Evolutionary conservation across 1,140 invertebrate species (phyloP).

Genomic region (Listronotus oregonensis): DNA sequence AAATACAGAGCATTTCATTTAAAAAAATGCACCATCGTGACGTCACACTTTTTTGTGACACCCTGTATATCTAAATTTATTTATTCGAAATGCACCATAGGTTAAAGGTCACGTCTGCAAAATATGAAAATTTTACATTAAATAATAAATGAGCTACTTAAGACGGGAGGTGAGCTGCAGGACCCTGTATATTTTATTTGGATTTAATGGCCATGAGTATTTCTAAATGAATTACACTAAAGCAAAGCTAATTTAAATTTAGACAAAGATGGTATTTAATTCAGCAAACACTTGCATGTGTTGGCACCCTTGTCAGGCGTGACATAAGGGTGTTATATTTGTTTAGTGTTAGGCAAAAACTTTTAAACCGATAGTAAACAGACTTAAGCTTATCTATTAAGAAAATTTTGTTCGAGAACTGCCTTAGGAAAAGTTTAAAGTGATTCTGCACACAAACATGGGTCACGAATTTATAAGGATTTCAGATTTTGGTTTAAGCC

Average conservation of each 20-base stretch:
- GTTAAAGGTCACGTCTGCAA: too few relatives aligned
- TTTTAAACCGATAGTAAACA: slow-evolving; percentile 33
- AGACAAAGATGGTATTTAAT: slow-evolving; percentile 31
- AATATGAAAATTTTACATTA: too few relatives aligned
- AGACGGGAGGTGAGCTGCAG: too few relatives aligned
- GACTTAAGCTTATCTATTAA: slow-evolving; percentile 35
- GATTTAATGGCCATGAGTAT: too few relatives aligned
- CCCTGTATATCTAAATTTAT: too few relatives aligned
- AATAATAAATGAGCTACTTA: too few relatives aligned
- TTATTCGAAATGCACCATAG: too few relatives aligned
- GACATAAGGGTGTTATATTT: slow-evolving; percentile 28
- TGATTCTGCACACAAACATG: slow-evolving; percentile 22
- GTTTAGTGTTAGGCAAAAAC: slow-evolving; percentile 15
- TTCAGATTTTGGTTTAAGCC: background rate
- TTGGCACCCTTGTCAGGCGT: slow-evolving; percentile 17
- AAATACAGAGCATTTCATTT: too few relatives aligned
- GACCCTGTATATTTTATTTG: too few relatives aligned
- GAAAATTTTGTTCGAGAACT: slow-evolving; percentile 30
- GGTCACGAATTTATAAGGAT: slow-evolving; percentile 26
- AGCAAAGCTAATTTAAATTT: slow-evolving; percentile 26
- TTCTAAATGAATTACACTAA: slow-evolving; percentile 13
- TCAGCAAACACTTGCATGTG: slow-evolving; percentile 21
- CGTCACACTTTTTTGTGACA: too few relatives aligned
- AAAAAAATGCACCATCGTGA: too few relatives aligned
- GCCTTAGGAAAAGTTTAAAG: slow-evolving; percentile 26